These are phyloP conservation scores for Tragelaphus scriptus DNA, from an alignment of 2,113 vertebrate species.

Conservation along the genomic window DNA sequence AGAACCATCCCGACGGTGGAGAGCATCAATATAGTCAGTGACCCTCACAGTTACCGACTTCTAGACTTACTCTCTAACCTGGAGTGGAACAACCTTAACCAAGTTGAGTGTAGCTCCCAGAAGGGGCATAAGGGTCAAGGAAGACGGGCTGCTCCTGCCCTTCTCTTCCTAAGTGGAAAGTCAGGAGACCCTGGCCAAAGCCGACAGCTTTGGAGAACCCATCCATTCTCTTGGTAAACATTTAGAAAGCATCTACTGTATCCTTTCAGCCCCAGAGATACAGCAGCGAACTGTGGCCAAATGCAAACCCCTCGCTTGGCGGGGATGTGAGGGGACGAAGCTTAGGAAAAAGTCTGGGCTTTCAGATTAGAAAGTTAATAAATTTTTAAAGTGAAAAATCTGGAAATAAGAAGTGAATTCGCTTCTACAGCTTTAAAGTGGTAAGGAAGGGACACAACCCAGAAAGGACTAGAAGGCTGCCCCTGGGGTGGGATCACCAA, in stretches of 20 bases:
- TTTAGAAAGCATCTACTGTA: not conserved
- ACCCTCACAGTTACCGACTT: not conserved
- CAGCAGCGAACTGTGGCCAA: not conserved
- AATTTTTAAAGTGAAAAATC: not conserved
- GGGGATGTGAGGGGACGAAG: not conserved
- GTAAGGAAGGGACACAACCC: not conserved
- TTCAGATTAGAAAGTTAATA: not conserved
- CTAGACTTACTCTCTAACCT: too few species aligned
- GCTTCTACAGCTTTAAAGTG: not conserved
- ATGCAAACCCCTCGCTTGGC: accelerated
- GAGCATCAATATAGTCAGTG: not conserved
- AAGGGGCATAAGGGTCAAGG: not conserved
- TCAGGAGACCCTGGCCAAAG: not conserved
- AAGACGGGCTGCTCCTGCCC: not conserved
- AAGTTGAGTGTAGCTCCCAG: not conserved
- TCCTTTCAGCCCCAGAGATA: not conserved
- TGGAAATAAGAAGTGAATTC: not conserved
- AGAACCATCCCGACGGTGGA: not conserved
- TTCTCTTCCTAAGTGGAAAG: not conserved
- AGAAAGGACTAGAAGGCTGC: not conserved
- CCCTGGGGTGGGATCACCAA: accelerated
- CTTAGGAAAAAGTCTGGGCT: not conserved
- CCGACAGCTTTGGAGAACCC: not conserved
- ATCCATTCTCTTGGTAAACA: not conserved
- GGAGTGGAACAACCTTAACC: not conserved